These are phyloP conservation scores for Goniozus legneri DNA, from an alignment of 1,140 invertebrate species.

Conservation along the genomic window DNA sequence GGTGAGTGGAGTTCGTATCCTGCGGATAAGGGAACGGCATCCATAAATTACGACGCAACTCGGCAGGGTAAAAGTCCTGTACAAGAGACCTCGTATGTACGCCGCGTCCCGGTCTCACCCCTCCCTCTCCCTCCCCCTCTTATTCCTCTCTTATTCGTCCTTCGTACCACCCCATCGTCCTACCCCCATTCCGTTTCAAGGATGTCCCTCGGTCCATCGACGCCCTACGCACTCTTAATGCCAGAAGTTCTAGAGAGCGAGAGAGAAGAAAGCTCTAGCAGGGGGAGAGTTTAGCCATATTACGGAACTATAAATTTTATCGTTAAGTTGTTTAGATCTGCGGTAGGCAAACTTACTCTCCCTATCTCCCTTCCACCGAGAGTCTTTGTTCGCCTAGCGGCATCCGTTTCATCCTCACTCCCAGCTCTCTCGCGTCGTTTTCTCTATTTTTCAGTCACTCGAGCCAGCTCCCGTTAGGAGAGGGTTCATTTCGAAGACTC, in stretches of 20 bases:
- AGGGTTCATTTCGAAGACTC: constrained; percentile 41
- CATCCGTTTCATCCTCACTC: background rate
- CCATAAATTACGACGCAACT: constrained; percentile 54
- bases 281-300: constrained; percentile 51
- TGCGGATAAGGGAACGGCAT: constrained; percentile 54
- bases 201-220: background rate
- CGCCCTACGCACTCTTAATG: background rate
- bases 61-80: constrained; percentile 53
- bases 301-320: constrained; percentile 54
- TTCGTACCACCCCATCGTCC: background rate
- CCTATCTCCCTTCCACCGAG: background rate
- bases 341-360: constrained; percentile 26
- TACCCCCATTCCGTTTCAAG: too few relatives aligned
- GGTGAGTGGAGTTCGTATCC: constrained; percentile 50
- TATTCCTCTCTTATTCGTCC: background rate
- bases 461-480: constrained; percentile 14
- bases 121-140: constrained; percentile 18
- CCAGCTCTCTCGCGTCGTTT: background rate
- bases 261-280: too few relatives aligned
- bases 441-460: background rate
- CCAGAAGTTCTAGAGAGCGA: constrained; percentile 35
- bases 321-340: constrained; percentile 54
- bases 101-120: constrained; percentile 19
- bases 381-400: constrained; percentile 6
- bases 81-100: constrained; percentile 45